These are phyloP conservation scores for Strix occidentalis DNA, from an alignment of 2,797 vertebrate genomes.

Conservation along the genomic window DNA sequence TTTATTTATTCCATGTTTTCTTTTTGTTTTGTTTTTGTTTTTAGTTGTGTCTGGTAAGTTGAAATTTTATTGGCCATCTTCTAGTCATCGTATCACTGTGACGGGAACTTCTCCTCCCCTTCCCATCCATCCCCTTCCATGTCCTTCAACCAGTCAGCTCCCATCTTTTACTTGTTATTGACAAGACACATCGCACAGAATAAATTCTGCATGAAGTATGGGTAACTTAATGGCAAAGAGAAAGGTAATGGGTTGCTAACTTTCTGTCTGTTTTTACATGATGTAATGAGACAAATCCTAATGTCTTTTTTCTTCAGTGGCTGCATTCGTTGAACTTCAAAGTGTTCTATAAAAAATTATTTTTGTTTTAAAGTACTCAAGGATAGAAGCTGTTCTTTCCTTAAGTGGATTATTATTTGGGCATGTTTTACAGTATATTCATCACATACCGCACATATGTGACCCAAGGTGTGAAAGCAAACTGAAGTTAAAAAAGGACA, in stretches of 20 bases:
- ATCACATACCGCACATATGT: not conserved
- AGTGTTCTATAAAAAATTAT: not conserved
- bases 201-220: slow-evolving; percentile 82
- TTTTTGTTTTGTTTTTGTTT: slow-evolving; percentile 88
- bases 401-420: not conserved
- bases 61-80: slow-evolving; percentile 97
- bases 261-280: slow-evolving; percentile 65
- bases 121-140: slow-evolving; percentile 89
- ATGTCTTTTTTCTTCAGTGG: not conserved
- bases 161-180: slow-evolving; percentile 91
- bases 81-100: slow-evolving; percentile 91
- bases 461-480: not conserved
- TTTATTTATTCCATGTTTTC: slow-evolving; percentile 86
- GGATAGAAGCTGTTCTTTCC: not conserved
- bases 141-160: slow-evolving; percentile 90
- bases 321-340: not conserved
- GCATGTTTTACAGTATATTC: not conserved
- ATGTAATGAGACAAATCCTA: slow-evolving; percentile 23
- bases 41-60: slow-evolving; percentile 99
- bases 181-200: slow-evolving; percentile 87
- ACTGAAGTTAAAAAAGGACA: not conserved
- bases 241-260: slow-evolving; percentile 80
- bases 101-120: slow-evolving; percentile 91
- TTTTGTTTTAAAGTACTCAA: not conserved
- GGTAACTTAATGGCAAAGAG: slow-evolving; percentile 85